Base-by-base conservation (phyloP, 2,797 vertebrate species). In the Sarcoramphus papa region DNA sequence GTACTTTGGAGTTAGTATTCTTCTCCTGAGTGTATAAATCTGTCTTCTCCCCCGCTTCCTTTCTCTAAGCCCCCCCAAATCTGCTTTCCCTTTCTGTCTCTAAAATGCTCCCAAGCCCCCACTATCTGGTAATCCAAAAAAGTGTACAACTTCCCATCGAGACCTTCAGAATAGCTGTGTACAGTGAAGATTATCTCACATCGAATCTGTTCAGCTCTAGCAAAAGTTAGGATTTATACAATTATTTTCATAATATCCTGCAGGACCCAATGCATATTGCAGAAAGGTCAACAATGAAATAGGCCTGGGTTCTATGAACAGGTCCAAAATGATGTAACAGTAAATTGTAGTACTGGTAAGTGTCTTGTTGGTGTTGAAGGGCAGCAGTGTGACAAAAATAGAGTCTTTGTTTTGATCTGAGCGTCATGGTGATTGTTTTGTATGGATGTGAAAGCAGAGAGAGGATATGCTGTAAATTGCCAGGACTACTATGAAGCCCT, bases 241-340 rank as follows among this genome's bases (percentile, higher is more conserved):
- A 3, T 82, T 87, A 59, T 76, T 75, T 88, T 47, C 23, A 24
- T 4, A 4, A 43, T 25, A 37, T 20, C 11, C 54, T 45, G 40
- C 11, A 40, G 74, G 72, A 85, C 28, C 19, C 12, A 33, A 51
- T 0, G 0, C 6, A 3, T 3, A 7, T 2, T 79, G 69, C 54
- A 70, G 87, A 16, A 73, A 76, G 43, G 35, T 53, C 47, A 72
- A 1, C 17, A 40, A 19, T 30, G 50, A 56, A 86, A 90, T 18
- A 72, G 33, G 35, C 3, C 21, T 73, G 54, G 53, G 62, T 78
- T 3, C 35, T 59, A 8, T 0, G 3, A 30, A 20, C 21, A 20
- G 35, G 35, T 62, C 31, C 28, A 33, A 78, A 53, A 43, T 48
- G 33, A 72, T 69, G 48, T 51, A 57, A 63, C 4, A 27, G 28